Percentiles rank a stretch among this genome's conserved stretches.
Evolutionary conservation across 35 echinoderm and acorn worm genomes (phyloP).

Genomic region (Stichopus chloronotus): DNA sequence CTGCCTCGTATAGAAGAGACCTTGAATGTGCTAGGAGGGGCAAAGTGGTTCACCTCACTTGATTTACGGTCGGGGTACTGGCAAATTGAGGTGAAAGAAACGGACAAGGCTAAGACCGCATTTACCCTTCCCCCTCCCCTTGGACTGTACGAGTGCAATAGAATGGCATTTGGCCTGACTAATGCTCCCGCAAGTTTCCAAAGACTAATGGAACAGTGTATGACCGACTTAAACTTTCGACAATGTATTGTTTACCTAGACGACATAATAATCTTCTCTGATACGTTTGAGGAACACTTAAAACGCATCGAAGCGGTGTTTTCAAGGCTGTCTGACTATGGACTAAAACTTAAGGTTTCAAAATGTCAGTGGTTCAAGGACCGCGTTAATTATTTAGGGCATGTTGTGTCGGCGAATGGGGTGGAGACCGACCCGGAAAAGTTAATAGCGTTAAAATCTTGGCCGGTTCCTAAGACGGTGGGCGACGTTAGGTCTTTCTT

Average conservation of each 20-base stretch:
- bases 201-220: conserved; percentile 6
- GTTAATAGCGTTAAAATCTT: conserved; percentile 27
- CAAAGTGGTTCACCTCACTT: background rate
- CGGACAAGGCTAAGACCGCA: conserved; percentile 58
- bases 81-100: conserved; percentile 30
- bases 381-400: conserved; percentile 44
- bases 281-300: conserved; percentile 57
- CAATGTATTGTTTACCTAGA: conserved; percentile 53
- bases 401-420: conserved; percentile 50
- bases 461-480: conserved; percentile 37
- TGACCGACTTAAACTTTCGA: conserved; percentile 9
- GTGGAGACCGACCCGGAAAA: conserved; percentile 55
- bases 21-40: background rate
- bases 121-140: conserved; percentile 46
- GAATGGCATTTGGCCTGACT: conserved; percentile 31
- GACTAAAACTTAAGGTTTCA: conserved; percentile 54
- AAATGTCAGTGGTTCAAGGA: conserved; percentile 54
- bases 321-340: conserved; percentile 10
- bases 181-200: conserved; percentile 25
- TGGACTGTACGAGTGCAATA: conserved; percentile 30
- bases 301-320: conserved; percentile 48
- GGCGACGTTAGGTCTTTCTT: conserved; percentile 48
- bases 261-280: conserved; percentile 63
- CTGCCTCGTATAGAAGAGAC: too few species aligned
- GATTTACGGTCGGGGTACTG: background rate